Conservation (phyloP, 1,140 invertebrate genomes). For the Octopus bimaculoides region DNA sequence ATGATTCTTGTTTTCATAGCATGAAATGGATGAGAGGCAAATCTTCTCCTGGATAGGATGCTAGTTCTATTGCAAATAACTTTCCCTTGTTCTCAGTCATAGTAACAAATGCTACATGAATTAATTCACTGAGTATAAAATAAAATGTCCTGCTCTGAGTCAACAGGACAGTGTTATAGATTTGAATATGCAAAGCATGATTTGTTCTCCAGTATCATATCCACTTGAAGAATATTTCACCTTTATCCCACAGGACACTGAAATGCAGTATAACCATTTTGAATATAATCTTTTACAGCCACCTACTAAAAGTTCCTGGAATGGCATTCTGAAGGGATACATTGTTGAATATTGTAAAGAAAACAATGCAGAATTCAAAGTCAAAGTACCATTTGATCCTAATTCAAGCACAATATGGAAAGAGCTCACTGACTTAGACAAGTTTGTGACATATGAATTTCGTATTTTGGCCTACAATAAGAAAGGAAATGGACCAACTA, state of each 20-base stretch:
- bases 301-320: constrained; percentile 78
- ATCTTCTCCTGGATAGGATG: no score
- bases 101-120: no score
- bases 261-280: background rate
- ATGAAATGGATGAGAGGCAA: no score
- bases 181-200: no score
- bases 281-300: constrained; percentile 29
- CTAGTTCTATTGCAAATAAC: no score
- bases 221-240: background rate
- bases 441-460: constrained; percentile 79
- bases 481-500: constrained; percentile 89
- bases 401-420: constrained; percentile 13
- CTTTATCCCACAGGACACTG: background rate
- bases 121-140: no score
- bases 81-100: no score
- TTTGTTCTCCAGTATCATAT: background rate
- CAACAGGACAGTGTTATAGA: no score
- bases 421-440: constrained; percentile 34
- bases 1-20: no score
- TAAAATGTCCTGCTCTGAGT: no score
- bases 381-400: constrained; percentile 30
- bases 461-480: constrained; percentile 96
- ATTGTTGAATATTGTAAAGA: constrained; percentile 65
- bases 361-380: constrained; percentile 37
- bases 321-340: constrained; percentile 88